A percentile compares a stretch with the other conserved stretches of the same genome.
Conservation (phyloP, 2,888 invertebrate genomes). For the Idaea biselata region DNA sequence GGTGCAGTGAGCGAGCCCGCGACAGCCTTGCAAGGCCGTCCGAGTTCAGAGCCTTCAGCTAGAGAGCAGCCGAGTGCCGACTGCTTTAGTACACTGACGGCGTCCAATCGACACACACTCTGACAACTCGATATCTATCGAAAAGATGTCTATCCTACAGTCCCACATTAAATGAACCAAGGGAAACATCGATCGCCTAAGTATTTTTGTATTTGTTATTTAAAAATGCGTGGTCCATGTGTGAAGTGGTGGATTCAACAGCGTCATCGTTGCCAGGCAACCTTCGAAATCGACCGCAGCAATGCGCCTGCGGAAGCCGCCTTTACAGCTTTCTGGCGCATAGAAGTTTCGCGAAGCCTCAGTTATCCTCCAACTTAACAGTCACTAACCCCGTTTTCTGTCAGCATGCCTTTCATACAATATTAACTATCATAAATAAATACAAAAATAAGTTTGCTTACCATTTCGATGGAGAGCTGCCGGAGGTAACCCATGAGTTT, state of each 20-base stretch:
- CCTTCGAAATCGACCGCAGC: slow-evolving; percentile 43
- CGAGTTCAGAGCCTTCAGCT: slow-evolving; percentile 25
- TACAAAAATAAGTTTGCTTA: slow-evolving; percentile 41
- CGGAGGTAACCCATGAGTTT: slow-evolving; percentile 76
- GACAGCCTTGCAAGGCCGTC: slow-evolving; percentile 51
- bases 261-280: slow-evolving; percentile 54
- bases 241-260: slow-evolving; percentile 10
- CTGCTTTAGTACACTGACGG: neutral
- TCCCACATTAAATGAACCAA: slow-evolving; percentile 1
- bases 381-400: neutral
- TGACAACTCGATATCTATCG: no score
- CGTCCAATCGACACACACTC: neutral
- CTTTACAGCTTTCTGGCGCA: slow-evolving; percentile 51
- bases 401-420: neutral
- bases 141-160: neutral
- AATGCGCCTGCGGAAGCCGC: slow-evolving; percentile 23
- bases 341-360: slow-evolving; percentile 43
- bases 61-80: neutral
- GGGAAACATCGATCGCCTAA: slow-evolving; percentile 6
- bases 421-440: neutral
- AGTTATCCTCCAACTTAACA: neutral
- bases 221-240: slow-evolving; percentile 5
- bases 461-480: slow-evolving; percentile 77
- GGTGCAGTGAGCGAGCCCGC: neutral
- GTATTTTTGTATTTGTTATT: slow-evolving; percentile 11